phyloP scores from a whole-genome alignment of 1,140 invertebrate species.

The Zaprionus ornatus region DNA sequence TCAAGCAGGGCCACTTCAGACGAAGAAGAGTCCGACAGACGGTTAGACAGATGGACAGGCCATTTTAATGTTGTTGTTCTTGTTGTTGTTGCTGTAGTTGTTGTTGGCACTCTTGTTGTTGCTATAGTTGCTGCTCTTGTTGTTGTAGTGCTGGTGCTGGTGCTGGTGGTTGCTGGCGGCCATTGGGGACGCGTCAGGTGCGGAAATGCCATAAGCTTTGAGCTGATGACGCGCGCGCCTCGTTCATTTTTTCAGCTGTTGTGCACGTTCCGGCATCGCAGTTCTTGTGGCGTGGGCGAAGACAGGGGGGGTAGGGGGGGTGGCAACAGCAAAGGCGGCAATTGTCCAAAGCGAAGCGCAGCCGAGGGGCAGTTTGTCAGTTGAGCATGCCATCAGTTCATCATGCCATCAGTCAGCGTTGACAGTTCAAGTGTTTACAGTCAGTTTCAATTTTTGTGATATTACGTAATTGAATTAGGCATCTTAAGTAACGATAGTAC shows the following conservation, averaged over 20 bases:
- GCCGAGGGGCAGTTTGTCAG: conserved; percentile 3
- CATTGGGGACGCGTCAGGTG: conserved; percentile 38
- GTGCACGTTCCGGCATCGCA: conserved; percentile 63
- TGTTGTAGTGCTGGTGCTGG: conserved; percentile 29
- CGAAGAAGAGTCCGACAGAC: conserved; percentile 56
- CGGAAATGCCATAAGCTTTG: conserved; percentile 54
- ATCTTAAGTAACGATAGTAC: background rate
- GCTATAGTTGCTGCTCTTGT: background rate
- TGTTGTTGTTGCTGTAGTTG: background rate
- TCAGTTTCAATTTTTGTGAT: conserved; percentile 61
- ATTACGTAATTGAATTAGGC: conserved; percentile 60
- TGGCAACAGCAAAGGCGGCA: conserved; percentile 36
- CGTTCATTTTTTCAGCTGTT: conserved; percentile 59
- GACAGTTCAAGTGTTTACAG: conserved; percentile 41
- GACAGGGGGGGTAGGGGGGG: background rate
- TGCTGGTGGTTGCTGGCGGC: conserved; percentile 9
- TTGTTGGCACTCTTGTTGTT: background rate
- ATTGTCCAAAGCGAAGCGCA: conserved; percentile 20
- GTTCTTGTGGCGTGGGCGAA: conserved; percentile 5
- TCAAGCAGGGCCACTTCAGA: conserved; percentile 73
- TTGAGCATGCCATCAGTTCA: background rate
- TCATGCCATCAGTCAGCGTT: conserved; percentile 19
- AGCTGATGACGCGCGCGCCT: conserved; percentile 53
- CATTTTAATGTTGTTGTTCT: conserved; percentile 51
- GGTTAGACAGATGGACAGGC: conserved; percentile 34